A percentile compares a stretch with the other conserved stretches of the same genome.
phyloP scores from a whole-genome alignment of 1,140 invertebrate species.

The Hirudo medicinalis region DNA sequence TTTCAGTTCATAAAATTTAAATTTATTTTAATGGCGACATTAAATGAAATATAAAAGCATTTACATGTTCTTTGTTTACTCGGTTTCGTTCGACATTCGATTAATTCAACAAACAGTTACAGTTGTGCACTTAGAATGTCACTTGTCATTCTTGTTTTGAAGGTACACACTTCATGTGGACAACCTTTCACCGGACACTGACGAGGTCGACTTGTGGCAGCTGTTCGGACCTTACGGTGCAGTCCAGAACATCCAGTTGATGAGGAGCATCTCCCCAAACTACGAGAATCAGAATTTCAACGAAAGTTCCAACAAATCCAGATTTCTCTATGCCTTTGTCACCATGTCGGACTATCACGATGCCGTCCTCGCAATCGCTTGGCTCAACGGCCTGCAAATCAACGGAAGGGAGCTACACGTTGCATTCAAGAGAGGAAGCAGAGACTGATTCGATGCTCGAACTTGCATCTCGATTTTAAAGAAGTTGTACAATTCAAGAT shows the following conservation, averaged over 20 bases:
- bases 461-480: too few relatives aligned
- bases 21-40: too few relatives aligned
- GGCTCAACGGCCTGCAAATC: conserved; percentile 67
- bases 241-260: conserved; percentile 88
- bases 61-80: conserved; percentile 71
- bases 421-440: background rate
- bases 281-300: background rate
- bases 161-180: conserved; percentile 61
- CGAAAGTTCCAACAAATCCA: background rate
- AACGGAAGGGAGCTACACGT: conserved; percentile 1
- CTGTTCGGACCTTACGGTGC: conserved; percentile 97
- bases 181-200: conserved; percentile 92
- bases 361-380: conserved; percentile 88
- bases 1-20: too few relatives aligned
- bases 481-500: too few relatives aligned
- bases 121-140: background rate
- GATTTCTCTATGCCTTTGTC: conserved; percentile 90
- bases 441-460: background rate
- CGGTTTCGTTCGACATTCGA: conserved; percentile 72
- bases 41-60: background rate
- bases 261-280: conserved; percentile 54
- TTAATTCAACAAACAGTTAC: conserved; percentile 48
- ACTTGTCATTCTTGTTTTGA: background rate
- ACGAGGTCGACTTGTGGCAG: conserved; percentile 96
- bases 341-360: conserved; percentile 99